Base-by-base conservation (phyloP, 2,888 invertebrate species). In the Mythimna loreyi region DNA sequence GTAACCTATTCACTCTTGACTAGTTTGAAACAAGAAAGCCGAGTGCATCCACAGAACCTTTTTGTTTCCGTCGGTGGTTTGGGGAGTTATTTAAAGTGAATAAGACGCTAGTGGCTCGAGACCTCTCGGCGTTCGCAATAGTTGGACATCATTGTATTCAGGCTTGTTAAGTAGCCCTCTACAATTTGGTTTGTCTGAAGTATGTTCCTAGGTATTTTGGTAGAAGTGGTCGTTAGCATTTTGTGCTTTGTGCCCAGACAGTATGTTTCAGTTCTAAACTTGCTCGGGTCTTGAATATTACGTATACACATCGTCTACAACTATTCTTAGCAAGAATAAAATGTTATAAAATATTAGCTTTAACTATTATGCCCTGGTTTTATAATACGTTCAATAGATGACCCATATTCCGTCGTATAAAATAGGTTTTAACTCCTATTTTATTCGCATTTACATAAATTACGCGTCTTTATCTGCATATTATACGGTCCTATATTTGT, bases 131-230 rank as follows among this genome's bases (percentile, higher is more conserved):
- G 59, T 59, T 71, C 43, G 60, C 63, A 67, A 78, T 75, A 73
- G 78, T 72, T 77, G 80, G 78, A 83, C 82, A 81, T 80, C 82
- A 83, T 85, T 86, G 85, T 87, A 83, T 85, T 81, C 81, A 76
- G 28, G 30, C 33, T 69, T 72, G 75, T 78, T 78, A 76, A 87
- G 86, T 85, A 78, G 74, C 77, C 70, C 78, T 81, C 75, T 59
- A 75, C 66, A 65, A 78, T 81, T 75, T 72, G 59, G 65, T 71
- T 75, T 61, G 69, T 75, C 63, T 71, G 68, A 70, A 75, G 75
- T 43, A 64, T 63, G 52, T 66, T 67, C 61, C 49, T 56, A 65
- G 66, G 43, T 78, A 67, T 76, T 74, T 71, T 68, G 47, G 62
- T 19, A 45, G 25, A 33, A 66, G 62, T 82, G 70, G 57, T 68